Percentiles rank a stretch among this genome's conserved stretches.
phyloP scores from a whole-genome alignment of 2,113 vertebrate species.

The Crypturellus undulatus region DNA sequence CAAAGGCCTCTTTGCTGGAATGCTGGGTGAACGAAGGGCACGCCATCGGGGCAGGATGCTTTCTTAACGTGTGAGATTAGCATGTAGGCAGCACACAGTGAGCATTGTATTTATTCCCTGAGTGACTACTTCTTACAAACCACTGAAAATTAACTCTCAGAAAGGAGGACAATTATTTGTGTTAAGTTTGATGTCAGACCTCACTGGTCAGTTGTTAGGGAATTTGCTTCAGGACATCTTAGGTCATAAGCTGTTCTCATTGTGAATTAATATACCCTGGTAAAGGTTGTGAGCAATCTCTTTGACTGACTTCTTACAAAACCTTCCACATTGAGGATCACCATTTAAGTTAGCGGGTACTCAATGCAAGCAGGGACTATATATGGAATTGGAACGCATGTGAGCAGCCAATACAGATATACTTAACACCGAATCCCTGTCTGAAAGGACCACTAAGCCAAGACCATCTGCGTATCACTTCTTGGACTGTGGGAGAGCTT shows the following conservation, averaged over 20 bases:
- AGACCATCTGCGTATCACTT: background rate
- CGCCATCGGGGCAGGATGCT: fast-evolving
- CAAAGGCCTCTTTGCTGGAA: background rate
- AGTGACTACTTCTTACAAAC: background rate
- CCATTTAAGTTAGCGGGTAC: background rate
- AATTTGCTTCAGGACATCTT: background rate
- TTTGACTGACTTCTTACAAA: background rate
- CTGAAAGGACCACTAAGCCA: background rate
- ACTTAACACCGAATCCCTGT: background rate
- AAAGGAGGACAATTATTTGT: background rate
- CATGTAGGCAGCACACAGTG: background rate
- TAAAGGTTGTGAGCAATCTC: background rate
- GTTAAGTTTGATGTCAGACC: background rate
- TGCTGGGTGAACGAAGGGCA: background rate
- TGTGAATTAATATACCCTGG: background rate
- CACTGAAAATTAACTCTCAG: background rate
- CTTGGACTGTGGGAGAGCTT: background rate
- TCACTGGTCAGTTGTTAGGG: background rate
- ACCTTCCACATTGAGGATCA: background rate
- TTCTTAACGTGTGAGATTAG: background rate
- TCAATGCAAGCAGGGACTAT: background rate
- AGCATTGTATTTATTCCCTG: background rate
- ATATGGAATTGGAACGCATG: background rate
- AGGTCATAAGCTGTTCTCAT: background rate
- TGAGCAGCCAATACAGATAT: background rate